Evolutionary conservation across 2,113 vertebrate genomes (phyloP).

Genomic region (Tylochromis polylepis): DNA sequence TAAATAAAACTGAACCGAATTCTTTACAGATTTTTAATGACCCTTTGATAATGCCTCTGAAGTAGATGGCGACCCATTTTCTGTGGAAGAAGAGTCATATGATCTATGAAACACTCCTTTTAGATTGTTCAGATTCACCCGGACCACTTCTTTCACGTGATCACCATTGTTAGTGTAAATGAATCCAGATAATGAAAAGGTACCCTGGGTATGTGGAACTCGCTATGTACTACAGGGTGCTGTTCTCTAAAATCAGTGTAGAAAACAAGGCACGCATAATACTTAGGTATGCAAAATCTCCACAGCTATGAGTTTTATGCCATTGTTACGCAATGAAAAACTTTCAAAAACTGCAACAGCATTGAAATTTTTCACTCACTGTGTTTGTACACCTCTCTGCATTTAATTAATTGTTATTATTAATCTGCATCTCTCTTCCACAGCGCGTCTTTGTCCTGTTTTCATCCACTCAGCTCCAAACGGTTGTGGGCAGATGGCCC

Average conservation of each 20-base stretch:
- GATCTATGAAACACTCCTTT: not conserved
- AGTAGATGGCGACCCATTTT: rapidly evolving
- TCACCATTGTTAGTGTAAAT: not conserved
- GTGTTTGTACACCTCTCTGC: no score
- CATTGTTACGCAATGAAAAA: no score
- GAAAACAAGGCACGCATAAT: not conserved
- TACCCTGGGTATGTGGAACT: not conserved
- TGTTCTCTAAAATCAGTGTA: not conserved
- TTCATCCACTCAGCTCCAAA: no score
- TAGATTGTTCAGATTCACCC: not conserved
- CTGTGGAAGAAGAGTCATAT: not conserved
- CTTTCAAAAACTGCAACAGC: no score
- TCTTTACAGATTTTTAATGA: not conserved
- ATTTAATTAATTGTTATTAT: no score
- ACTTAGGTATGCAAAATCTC: no score
- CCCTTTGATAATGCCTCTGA: not conserved
- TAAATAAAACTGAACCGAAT: not conserved
- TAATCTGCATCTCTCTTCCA: no score
- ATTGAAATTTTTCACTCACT: no score
- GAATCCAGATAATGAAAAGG: not conserved
- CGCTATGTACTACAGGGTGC: not conserved
- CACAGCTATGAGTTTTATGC: no score
- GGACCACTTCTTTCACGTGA: not conserved
- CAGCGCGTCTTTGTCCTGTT: no score
- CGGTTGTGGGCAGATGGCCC: no score